Base-by-base conservation (phyloP, 2,797 vertebrate species). In the Pygocentrus nattereri region DNA sequence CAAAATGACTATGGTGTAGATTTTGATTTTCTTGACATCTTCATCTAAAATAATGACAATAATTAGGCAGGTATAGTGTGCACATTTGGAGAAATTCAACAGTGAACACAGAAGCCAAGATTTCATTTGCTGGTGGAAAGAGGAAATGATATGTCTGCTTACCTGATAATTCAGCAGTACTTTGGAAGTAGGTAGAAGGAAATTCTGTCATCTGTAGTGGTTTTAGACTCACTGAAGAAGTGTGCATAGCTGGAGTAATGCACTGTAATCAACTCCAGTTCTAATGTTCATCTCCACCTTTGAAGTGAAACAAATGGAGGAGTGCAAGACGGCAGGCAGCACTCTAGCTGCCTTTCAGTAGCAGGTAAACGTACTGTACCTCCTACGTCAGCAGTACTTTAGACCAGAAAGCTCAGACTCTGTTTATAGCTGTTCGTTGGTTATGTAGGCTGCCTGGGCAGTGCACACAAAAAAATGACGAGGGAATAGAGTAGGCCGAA, bases 191-290 rank as follows among this genome's bases (percentile, higher is more conserved):
- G 19, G 70, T 34, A 15, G 25, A 72, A 71, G 21, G 21, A 62
- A 79, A 72, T 79, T 49, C 21, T 50, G 13, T 50, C 68, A 62
- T 47, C 38, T 44, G n/a, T 13, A 47, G 1, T 23, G 11, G 18
- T 27, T 65, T 73, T 54, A 38, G 44, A 38, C 0, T 71, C 59
- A 30, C 30, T 72, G 18, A 72, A 41, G 38, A 73, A 64, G 49
- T 34, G 41, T 61, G 10, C 59, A 67, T 74, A 65, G 23, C 61
- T 67, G 50, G 31, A 74, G 30, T 15, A 65, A 61, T 65, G 61
- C 59, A 44, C 68, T 80, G 58, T 80, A 73, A 73, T 64, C 78
- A 73, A n/a, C 31, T 65, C 30, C 59, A 65, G 31, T 47, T 64
- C 16, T 52, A 79, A 73, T 64, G 69, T 72, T 19, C 15, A 56